These are phyloP conservation scores for Polydrusus cervinus DNA, from an alignment of 2,888 invertebrate genomes.

Conservation along the genomic window DNA sequence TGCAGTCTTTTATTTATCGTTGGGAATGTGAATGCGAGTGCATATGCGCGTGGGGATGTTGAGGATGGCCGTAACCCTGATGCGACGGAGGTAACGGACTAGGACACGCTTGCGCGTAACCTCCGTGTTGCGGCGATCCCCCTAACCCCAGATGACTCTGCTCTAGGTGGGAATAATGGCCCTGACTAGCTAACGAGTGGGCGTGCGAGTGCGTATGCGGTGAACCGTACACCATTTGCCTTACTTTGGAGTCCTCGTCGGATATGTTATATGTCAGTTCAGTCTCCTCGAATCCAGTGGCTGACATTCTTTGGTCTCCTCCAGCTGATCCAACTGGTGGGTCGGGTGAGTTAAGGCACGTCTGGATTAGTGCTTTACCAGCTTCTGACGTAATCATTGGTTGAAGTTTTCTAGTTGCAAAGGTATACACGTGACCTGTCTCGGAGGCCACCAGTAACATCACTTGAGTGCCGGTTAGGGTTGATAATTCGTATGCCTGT, in stretches of 20 bases:
- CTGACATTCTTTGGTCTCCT: slow-evolving; percentile 96
- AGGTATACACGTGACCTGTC: slow-evolving; percentile 99
- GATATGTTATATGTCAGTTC: slow-evolving; percentile 97
- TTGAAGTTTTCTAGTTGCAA: slow-evolving; percentile 98
- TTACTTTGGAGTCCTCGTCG: slow-evolving; percentile 97
- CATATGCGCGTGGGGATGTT: slow-evolving; percentile 81
- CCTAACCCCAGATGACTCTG: slow-evolving; percentile 70
- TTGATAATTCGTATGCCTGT: slow-evolving; percentile 99
- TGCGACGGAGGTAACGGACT: slow-evolving; percentile 82
- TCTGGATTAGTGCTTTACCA: slow-evolving; percentile 98
- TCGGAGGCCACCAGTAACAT: slow-evolving; percentile 99
- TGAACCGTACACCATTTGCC: slow-evolving; percentile 91
- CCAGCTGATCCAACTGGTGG: slow-evolving; percentile 78
- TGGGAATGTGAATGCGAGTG: slow-evolving; percentile 87
- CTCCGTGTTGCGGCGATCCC: slow-evolving; percentile 72
- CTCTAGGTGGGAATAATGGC: slow-evolving; percentile 69
- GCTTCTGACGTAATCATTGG: slow-evolving; percentile 99
- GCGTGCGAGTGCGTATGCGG: slow-evolving; percentile 80
- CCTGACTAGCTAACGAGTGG: slow-evolving; percentile 71
- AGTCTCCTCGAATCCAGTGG: slow-evolving; percentile 98
- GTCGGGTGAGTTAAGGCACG: slow-evolving; percentile 98
- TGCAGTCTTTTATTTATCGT: slow-evolving; percentile 75
- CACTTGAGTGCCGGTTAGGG: slow-evolving; percentile 98
- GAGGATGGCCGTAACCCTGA: slow-evolving; percentile 76
- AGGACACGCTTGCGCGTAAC: slow-evolving; percentile 80